phyloP scores from a whole-genome alignment of 2,888 invertebrate species.

The Agrotis segetum region DNA sequence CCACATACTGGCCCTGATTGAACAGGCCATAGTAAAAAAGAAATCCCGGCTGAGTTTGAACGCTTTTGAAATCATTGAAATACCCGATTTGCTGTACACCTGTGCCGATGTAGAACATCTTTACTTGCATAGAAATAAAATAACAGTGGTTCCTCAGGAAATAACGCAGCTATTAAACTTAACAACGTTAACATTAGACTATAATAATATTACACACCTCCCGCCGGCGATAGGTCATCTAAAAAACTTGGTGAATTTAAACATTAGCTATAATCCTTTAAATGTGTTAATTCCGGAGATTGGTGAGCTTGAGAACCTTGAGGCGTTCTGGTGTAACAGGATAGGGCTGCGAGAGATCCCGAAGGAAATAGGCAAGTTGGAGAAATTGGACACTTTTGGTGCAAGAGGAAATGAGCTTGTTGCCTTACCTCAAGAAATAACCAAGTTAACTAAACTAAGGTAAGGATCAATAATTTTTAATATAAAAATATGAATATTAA shows the following conservation, averaged over 20 bases:
- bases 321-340: conserved; percentile 93
- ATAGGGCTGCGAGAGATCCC: conserved; percentile 91
- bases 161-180: conserved; percentile 90
- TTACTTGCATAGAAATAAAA: conserved; percentile 92
- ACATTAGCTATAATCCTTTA: conserved; percentile 93
- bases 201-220: conserved; percentile 91
- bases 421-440: conserved; percentile 91
- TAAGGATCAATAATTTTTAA: conserved; percentile 63
- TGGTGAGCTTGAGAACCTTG: conserved; percentile 91
- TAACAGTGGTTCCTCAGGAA: conserved; percentile 86
- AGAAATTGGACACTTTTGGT: conserved; percentile 92
- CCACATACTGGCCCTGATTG: conserved; percentile 92
- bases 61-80: conserved; percentile 92
- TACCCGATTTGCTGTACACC: conserved; percentile 90
- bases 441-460: conserved; percentile 90
- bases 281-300: conserved; percentile 91
- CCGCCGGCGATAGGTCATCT: conserved; percentile 92
- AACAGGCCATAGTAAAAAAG: conserved; percentile 91
- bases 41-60: conserved; percentile 92
- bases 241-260: conserved; percentile 91
- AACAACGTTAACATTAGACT: conserved; percentile 92
- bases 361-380: conserved; percentile 91
- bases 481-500: background rate
- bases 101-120: conserved; percentile 91
- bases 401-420: conserved; percentile 92